These are phyloP conservation scores for Dendronephthya gigantea DNA, from an alignment of 64 coral and sea anemone species.

Conservation along the genomic window DNA sequence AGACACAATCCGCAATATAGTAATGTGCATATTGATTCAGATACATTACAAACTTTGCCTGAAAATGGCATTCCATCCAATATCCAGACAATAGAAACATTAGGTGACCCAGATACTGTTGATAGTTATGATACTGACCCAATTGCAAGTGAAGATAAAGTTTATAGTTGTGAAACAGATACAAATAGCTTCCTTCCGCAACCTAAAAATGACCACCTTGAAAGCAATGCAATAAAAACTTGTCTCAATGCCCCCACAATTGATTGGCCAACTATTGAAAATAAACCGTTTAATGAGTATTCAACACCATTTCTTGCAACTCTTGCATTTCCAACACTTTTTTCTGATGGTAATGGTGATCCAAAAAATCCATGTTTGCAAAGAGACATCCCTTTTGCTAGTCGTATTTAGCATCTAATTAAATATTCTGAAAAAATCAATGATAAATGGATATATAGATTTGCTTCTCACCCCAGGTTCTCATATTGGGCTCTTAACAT, in stretches of 20 bases:
- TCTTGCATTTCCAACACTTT: slow-evolving; percentile 2
- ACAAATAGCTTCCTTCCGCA: neutral
- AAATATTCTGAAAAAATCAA: neutral
- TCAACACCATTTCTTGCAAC: neutral
- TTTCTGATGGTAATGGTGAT: neutral
- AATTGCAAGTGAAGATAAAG: slow-evolving; percentile 6
- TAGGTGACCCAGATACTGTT: neutral
- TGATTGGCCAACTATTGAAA: slow-evolving; percentile 4
- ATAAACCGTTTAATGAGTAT: slow-evolving; percentile 5
- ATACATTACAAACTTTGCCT: neutral
- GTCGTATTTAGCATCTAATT: neutral
- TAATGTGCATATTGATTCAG: neutral
- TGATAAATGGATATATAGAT: too few relatives aligned
- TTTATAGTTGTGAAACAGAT: slow-evolving; percentile 7
- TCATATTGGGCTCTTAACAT: neutral
- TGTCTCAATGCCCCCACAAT: neutral
- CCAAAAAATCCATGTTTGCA: too few relatives aligned
- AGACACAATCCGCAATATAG: neutral
- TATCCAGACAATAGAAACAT: slow-evolving; percentile 5
- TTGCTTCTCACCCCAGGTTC: neutral
- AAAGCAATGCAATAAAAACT: neutral
- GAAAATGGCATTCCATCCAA: neutral
- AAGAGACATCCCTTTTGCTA: slow-evolving; percentile 1
- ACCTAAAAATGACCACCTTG: slow-evolving; percentile 5
- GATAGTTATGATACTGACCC: slow-evolving; percentile 5